Percentiles rank a stretch among this genome's conserved stretches.
Conservation (phyloP, 2,113 vertebrate genomes). For the Hyperoodon ampullatus region DNA sequence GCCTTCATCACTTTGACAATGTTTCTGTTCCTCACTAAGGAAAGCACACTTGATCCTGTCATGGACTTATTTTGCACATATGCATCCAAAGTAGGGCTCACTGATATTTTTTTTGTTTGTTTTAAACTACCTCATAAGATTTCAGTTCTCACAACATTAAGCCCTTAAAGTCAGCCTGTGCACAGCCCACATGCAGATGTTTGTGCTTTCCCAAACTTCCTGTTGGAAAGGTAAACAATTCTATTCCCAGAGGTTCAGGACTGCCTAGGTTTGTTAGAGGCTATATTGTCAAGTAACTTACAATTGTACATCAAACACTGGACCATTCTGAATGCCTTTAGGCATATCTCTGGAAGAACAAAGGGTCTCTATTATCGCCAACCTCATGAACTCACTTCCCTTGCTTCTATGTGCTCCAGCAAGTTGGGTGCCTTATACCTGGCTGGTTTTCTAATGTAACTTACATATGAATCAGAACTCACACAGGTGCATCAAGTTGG, state of each 20-base stretch:
- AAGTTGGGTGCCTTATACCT: background rate
- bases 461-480: background rate
- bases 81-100: fast-evolving
- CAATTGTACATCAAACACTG: background rate
- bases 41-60: background rate
- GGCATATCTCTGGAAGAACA: background rate
- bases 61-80: background rate
- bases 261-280: background rate
- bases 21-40: background rate
- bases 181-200: background rate
- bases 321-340: background rate
- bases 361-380: background rate
- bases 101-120: too few relatives aligned
- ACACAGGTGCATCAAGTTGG: background rate
- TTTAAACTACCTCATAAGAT: background rate
- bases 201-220: background rate
- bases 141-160: background rate
- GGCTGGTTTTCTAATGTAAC: background rate
- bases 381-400: background rate
- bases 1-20: background rate
- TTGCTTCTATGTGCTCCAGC: background rate
- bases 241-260: background rate
- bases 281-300: background rate
- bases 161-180: background rate
- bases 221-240: background rate